phyloP scores from a whole-genome alignment of 1,140 invertebrate genomes.

The Musca vetustissima region DNA sequence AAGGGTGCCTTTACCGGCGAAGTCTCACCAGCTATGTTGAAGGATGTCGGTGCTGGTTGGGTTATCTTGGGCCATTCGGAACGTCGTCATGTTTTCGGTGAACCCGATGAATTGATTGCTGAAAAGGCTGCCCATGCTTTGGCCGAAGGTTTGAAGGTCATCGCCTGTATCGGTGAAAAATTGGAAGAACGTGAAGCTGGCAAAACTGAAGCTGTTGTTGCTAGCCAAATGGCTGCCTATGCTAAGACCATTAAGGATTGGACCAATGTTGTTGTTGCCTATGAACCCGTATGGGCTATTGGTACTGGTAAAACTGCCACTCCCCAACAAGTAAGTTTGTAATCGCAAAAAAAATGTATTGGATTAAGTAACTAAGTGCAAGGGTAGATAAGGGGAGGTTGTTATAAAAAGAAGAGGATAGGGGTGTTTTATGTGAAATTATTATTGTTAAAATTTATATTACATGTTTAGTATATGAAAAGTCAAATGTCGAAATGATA shows the following conservation, averaged over 20 bases:
- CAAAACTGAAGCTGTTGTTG: constrained; percentile 96
- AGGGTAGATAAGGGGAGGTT: neutral
- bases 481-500: too few species aligned
- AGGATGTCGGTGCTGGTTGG: constrained; percentile 90
- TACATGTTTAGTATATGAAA: too few species aligned
- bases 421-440: too few species aligned
- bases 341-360: too few species aligned
- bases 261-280: constrained; percentile 93
- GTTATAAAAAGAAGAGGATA: too few species aligned
- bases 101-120: constrained; percentile 85
- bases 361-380: too few species aligned
- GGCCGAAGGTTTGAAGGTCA: constrained; percentile 84
- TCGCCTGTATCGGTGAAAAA: constrained; percentile 97
- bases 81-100: constrained; percentile 92
- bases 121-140: constrained; percentile 92
- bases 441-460: too few species aligned
- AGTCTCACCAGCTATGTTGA: constrained; percentile 91
- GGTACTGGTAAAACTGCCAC: constrained; percentile 98
- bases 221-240: constrained; percentile 86
- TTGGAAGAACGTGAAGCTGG: constrained; percentile 92
- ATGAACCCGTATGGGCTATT: constrained; percentile 99
- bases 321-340: constrained; percentile 83
- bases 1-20: constrained; percentile 97
- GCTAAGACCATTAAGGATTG: constrained; percentile 79
- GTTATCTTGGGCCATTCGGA: constrained; percentile 98